Percentiles rank a stretch among this genome's conserved stretches.
phyloP scores from a whole-genome alignment of 2,113 vertebrate genomes.

The Erinaceus europaeus region DNA sequence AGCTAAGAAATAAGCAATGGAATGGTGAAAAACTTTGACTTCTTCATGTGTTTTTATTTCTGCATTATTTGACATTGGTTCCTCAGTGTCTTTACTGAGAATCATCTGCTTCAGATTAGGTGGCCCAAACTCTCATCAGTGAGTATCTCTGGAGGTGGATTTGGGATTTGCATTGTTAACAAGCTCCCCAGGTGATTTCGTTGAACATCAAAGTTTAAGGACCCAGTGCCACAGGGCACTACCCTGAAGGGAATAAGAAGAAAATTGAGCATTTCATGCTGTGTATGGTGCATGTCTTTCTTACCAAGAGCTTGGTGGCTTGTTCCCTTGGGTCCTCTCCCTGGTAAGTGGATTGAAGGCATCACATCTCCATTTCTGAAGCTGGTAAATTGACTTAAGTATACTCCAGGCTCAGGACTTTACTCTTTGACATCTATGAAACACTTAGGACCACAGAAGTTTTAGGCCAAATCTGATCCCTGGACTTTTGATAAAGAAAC shows the following conservation, averaged over 20 bases:
- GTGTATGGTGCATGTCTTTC: background rate
- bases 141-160: background rate
- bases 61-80: background rate
- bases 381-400: background rate
- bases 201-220: background rate
- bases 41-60: background rate
- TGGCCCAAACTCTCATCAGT: background rate
- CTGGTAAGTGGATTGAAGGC: background rate
- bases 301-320: background rate
- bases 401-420: background rate
- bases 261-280: background rate
- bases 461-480: background rate
- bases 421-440: background rate
- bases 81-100: background rate
- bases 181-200: constrained; percentile 22
- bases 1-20: background rate
- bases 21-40: background rate
- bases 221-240: background rate
- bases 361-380: background rate
- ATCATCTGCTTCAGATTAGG: background rate
- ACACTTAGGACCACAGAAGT: background rate
- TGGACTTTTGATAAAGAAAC: background rate
- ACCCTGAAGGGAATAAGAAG: constrained; percentile 7
- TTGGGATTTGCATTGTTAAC: background rate
- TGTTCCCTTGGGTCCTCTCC: background rate